Conservation (phyloP, 2,113 vertebrate species). For the Erpornis zantholeuca region DNA sequence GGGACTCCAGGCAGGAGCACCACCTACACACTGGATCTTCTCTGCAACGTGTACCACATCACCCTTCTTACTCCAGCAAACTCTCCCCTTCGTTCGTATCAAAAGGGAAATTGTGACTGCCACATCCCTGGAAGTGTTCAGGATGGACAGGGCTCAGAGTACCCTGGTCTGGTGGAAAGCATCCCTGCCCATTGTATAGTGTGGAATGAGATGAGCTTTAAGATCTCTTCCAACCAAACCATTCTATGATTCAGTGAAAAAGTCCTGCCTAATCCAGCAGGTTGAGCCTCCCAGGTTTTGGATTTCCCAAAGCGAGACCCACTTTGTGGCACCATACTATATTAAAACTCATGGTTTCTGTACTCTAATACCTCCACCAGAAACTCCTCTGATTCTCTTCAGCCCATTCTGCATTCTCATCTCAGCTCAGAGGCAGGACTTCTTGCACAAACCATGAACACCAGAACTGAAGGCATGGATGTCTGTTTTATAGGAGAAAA, state of each 20-base stretch:
- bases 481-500: neutral
- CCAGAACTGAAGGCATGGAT: neutral
- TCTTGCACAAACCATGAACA: neutral
- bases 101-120: neutral
- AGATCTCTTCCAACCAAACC: neutral
- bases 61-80: neutral
- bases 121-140: neutral
- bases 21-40: neutral
- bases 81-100: neutral
- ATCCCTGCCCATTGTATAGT: neutral
- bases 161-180: neutral
- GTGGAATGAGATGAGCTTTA: neutral
- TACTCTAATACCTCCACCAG: neutral
- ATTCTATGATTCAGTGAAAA: neutral
- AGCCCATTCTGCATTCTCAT: neutral
- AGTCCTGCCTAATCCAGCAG: neutral
- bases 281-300: neutral
- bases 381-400: neutral
- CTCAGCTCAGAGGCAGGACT: neutral
- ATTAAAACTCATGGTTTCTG: neutral
- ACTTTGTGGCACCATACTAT: neutral
- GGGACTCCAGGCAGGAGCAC: neutral
- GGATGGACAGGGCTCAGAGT: neutral
- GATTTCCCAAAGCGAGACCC: neutral
- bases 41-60: neutral